phyloP scores from a whole-genome alignment of 2,888 invertebrate genomes.

The Chloroclystis v-ata region DNA sequence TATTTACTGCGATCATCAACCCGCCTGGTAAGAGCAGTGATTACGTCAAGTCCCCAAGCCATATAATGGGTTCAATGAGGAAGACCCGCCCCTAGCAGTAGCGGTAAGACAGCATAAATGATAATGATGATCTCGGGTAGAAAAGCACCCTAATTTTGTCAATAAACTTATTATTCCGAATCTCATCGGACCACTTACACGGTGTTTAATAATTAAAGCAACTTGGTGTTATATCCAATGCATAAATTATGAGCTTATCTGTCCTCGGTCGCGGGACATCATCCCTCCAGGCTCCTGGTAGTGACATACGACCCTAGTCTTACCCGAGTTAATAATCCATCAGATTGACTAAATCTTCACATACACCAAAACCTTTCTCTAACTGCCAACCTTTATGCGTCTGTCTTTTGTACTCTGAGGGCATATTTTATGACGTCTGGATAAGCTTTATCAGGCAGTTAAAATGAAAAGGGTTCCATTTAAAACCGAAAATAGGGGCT shows the following conservation, averaged over 20 bases:
- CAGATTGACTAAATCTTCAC: constrained; percentile 58
- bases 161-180: no score
- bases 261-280: constrained; percentile 39
- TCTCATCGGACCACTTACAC: constrained; percentile 16
- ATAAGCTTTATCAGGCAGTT: constrained; percentile 43
- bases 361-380: constrained; percentile 36
- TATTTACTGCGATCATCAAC: no score
- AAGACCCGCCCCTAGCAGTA: no score
- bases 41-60: no score
- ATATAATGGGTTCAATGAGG: no score
- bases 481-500: constrained; percentile 36
- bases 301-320: constrained; percentile 45
- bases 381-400: constrained; percentile 26
- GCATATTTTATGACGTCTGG: constrained; percentile 41
- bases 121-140: no score
- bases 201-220: constrained; percentile 32
- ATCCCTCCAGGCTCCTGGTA: constrained; percentile 40
- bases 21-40: no score
- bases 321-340: constrained; percentile 56
- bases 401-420: constrained; percentile 39
- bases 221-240: constrained; percentile 47
- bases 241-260: constrained; percentile 62
- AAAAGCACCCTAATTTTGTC: no score
- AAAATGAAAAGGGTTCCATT: constrained; percentile 42
- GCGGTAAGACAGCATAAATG: no score